Percentiles rank a stretch among this genome's conserved stretches.
phyloP scores from a whole-genome alignment of 2,797 vertebrate species.

The Pelobates cultripes region DNA sequence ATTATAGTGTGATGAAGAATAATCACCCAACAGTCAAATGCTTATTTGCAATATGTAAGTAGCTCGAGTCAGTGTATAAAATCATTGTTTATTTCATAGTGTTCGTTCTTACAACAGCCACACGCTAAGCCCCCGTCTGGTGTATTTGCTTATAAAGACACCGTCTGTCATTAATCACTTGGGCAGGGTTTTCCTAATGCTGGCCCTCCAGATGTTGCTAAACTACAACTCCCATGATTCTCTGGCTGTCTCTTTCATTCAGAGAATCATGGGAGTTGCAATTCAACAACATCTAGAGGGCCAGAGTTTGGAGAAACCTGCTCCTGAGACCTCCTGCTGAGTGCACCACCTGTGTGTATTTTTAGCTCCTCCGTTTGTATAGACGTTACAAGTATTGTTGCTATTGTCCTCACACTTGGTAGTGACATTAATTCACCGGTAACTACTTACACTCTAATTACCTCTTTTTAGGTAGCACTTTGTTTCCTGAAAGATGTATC shows the following conservation, averaged over 20 bases:
- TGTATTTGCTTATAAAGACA: slow-evolving; percentile 41
- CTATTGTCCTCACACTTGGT: neutral
- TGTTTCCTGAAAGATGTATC: no score
- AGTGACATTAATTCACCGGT: no score
- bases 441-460: no score
- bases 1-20: slow-evolving; percentile 5
- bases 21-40: slow-evolving; percentile 27
- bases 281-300: no score
- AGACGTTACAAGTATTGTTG: neutral
- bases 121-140: slow-evolving; percentile 32
- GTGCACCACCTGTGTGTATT: slow-evolving; percentile 13
- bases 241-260: no score
- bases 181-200: no score
- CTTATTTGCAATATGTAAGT: slow-evolving; percentile 12
- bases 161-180: slow-evolving; percentile 49
- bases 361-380: slow-evolving; percentile 20
- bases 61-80: slow-evolving; percentile 21
- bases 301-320: no score
- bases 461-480: no score
- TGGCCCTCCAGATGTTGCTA: no score
- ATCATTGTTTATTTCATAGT: slow-evolving; percentile 44
- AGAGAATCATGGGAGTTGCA: no score
- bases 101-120: slow-evolving; percentile 36
- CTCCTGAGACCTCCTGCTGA: no score
- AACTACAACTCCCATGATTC: no score